Evolutionary conservation across 2,797 vertebrate genomes (phyloP).

Genomic region (Enteromius afrohamiltoni): DNA sequence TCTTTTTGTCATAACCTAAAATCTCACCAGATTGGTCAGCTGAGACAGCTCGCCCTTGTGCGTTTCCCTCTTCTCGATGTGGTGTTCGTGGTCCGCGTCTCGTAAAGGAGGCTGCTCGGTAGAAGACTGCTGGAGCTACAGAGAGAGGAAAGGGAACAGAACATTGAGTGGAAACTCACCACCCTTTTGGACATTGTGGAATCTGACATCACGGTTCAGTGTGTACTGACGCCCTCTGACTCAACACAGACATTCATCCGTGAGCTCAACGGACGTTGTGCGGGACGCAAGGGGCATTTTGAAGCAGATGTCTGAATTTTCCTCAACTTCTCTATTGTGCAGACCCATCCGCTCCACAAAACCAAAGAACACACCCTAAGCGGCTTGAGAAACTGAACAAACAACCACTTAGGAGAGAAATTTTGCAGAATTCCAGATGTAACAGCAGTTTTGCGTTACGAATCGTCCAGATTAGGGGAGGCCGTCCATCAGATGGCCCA

Average conservation of each 20-base stretch:
- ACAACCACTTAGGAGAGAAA: constrained; percentile 3
- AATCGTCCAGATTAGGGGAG: background rate
- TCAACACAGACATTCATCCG: constrained; percentile 45
- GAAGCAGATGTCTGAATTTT: constrained; percentile 23
- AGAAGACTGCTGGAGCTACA: constrained; percentile 74
- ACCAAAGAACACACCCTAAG: constrained; percentile 7
- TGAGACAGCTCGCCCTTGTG: constrained; percentile 71
- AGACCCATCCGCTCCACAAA: background rate
- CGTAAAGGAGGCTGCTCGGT: constrained; percentile 71
- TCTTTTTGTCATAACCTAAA: background rate
- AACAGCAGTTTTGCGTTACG: constrained; percentile 28
- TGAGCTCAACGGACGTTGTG: constrained; percentile 3
- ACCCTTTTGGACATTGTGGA: constrained; percentile 61
- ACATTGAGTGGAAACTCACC: constrained; percentile 41
- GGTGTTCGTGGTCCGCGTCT: constrained; percentile 70
- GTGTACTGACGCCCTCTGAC: constrained; percentile 63
- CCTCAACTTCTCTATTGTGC: constrained; percentile 7
- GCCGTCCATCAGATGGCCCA: background rate
- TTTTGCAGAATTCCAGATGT: constrained; percentile 22
- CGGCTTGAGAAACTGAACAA: constrained; percentile 32
- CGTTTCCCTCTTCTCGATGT: constrained; percentile 74
- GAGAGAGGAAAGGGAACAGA: constrained; percentile 17
- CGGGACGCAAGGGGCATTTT: constrained; percentile 10
- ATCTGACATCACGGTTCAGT: constrained; percentile 61
- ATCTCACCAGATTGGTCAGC: constrained; percentile 79